phyloP scores from a whole-genome alignment of 1,140 invertebrate species.

The Ctenoplectra terminalis region DNA sequence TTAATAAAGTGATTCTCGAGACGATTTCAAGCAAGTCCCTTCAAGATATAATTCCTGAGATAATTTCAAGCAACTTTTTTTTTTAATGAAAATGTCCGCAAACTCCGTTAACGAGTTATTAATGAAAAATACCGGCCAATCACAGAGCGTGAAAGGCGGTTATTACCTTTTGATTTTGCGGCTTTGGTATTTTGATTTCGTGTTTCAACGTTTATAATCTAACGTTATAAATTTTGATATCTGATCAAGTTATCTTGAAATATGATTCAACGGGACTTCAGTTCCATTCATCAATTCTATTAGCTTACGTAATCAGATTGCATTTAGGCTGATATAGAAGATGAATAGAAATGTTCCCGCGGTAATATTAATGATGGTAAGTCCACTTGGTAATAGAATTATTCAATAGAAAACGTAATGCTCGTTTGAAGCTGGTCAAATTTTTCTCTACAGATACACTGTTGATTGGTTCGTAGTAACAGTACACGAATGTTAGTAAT shows the following conservation, averaged over 20 bases:
- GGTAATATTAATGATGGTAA: neutral
- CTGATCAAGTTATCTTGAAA: neutral
- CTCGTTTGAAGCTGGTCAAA: neutral
- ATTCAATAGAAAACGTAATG: conserved; percentile 17
- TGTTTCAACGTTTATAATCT: neutral
- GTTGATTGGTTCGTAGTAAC: too few relatives aligned
- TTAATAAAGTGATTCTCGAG: too few relatives aligned
- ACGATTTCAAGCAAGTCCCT: too few relatives aligned
- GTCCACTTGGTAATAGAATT: conserved; percentile 16
- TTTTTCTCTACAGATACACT: neutral
- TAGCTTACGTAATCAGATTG: conserved; percentile 4
- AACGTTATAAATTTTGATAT: neutral
- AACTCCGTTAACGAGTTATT: too few relatives aligned
- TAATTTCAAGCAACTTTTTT: too few relatives aligned
- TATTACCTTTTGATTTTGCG: too few relatives aligned
- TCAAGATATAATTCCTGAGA: too few relatives aligned
- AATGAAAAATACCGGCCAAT: too few relatives aligned
- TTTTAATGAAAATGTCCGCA: too few relatives aligned
- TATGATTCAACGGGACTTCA: neutral
- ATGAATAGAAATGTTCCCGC: conserved; percentile 27
- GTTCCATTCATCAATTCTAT: neutral
- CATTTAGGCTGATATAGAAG: neutral
- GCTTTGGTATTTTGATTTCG: too few relatives aligned
- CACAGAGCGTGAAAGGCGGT: too few relatives aligned
- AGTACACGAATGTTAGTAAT: too few relatives aligned